Conservation (phyloP, 2,888 invertebrate genomes). For the Celastrina argiolus region DNA sequence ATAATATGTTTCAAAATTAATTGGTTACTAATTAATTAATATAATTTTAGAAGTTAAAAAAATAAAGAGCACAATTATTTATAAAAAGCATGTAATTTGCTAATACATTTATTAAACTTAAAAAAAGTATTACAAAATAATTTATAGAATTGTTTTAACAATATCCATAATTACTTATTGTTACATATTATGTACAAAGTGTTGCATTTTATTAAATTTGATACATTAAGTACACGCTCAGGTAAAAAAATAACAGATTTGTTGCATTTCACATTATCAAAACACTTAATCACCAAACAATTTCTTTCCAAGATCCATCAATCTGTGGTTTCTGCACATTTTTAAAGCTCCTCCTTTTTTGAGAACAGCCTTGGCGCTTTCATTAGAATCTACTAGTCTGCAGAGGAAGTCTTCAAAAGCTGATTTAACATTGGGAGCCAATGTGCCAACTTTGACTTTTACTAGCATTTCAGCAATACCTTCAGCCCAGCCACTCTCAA, state of each 20-base stretch:
- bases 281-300: slow-evolving; percentile 87
- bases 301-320: slow-evolving; percentile 93
- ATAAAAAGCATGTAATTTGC: slow-evolving; percentile 15
- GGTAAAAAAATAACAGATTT: slow-evolving; percentile 31
- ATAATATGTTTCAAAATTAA: too few relatives aligned
- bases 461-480: slow-evolving; percentile 89
- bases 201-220: slow-evolving; percentile 18
- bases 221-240: slow-evolving; percentile 33
- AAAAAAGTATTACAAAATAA: slow-evolving; percentile 24
- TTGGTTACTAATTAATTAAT: too few relatives aligned
- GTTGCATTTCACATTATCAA: slow-evolving; percentile 16
- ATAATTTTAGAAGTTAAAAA: not conserved
- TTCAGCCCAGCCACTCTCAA: slow-evolving; percentile 96
- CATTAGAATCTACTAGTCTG: slow-evolving; percentile 89
- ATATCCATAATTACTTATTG: slow-evolving; percentile 21
- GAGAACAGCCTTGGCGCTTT: slow-evolving; percentile 83
- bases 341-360: slow-evolving; percentile 90
- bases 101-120: slow-evolving; percentile 12
- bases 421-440: slow-evolving; percentile 90
- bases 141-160: slow-evolving; percentile 21
- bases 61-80: not conserved
- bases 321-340: slow-evolving; percentile 90
- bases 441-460: slow-evolving; percentile 88
- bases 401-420: slow-evolving; percentile 94
- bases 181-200: slow-evolving; percentile 21